Conservation (phyloP, 2,888 invertebrate species). For the Polyommatus iphigenia region DNA sequence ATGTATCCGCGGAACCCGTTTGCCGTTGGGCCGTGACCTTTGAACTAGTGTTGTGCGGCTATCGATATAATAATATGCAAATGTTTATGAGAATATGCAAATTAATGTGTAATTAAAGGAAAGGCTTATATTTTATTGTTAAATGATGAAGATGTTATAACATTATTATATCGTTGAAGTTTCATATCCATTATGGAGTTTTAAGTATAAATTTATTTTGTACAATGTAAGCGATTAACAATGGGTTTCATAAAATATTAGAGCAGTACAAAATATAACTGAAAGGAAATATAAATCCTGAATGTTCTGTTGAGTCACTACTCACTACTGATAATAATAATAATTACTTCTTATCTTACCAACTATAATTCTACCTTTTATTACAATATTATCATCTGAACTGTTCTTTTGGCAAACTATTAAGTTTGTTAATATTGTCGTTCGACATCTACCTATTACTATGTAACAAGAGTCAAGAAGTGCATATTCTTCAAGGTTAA, state of each 20-base stretch:
- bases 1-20: conserved; percentile 69
- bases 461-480: too few species aligned
- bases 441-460: too few species aligned
- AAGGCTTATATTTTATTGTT: not conserved
- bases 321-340: too few species aligned
- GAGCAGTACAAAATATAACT: too few species aligned
- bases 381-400: too few species aligned
- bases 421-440: too few species aligned
- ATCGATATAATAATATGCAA: conserved; percentile 39
- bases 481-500: too few species aligned
- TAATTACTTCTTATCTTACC: too few species aligned
- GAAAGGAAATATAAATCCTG: too few species aligned
- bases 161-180: not conserved
- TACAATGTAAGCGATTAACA: not conserved
- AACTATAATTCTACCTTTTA: too few species aligned
- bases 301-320: too few species aligned
- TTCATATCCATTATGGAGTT: not conserved
- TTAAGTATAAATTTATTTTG: not conserved
- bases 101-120: not conserved
- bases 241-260: not conserved
- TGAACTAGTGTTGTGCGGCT: conserved; percentile 50
- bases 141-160: not conserved
- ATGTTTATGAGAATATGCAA: conserved; percentile 18
- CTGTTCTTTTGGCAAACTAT: too few species aligned
- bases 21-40: conserved; percentile 71